These are phyloP conservation scores for Byasa hedistus DNA, from an alignment of 2,888 invertebrate genomes.

Conservation along the genomic window DNA sequence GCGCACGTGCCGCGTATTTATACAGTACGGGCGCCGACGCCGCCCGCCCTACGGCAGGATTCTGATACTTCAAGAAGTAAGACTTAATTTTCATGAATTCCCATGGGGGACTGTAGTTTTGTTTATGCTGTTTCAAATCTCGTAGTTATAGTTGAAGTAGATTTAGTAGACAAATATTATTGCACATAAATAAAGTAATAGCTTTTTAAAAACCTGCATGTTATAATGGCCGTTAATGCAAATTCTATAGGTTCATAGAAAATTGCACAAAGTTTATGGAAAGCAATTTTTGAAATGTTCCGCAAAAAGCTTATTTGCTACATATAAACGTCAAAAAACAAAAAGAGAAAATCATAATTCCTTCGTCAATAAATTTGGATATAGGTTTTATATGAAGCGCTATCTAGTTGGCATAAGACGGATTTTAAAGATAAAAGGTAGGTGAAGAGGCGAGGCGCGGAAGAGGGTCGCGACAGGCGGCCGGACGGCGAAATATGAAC, in stretches of 20 bases:
- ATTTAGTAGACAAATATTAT: too few species aligned
- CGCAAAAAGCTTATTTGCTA: background rate
- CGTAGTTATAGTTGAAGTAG: too few species aligned
- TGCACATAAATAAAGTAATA: too few species aligned
- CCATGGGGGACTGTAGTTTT: background rate
- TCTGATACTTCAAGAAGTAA: conserved; percentile 23
- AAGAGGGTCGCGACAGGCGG: conserved; percentile 40
- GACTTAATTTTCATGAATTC: conserved; percentile 11
- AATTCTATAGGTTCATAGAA: too few species aligned
- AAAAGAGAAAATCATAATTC: background rate
- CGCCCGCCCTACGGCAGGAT: conserved; percentile 44
- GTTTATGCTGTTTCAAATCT: background rate
- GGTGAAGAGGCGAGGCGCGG: conserved; percentile 36
- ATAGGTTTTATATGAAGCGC: background rate
- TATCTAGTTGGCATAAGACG: background rate
- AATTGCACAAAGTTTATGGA: too few species aligned
- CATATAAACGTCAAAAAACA: background rate
- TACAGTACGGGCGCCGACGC: conserved; percentile 60
- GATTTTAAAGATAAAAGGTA: conserved; percentile 12
- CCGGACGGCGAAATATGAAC: conserved; percentile 72
- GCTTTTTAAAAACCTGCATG: too few species aligned
- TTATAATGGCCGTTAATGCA: too few species aligned
- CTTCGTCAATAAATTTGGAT: background rate
- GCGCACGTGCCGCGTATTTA: conserved; percentile 77
- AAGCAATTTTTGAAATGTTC: too few species aligned